These are phyloP conservation scores for Diploptera punctata DNA, from an alignment of 2,888 invertebrate genomes.

Conservation along the genomic window DNA sequence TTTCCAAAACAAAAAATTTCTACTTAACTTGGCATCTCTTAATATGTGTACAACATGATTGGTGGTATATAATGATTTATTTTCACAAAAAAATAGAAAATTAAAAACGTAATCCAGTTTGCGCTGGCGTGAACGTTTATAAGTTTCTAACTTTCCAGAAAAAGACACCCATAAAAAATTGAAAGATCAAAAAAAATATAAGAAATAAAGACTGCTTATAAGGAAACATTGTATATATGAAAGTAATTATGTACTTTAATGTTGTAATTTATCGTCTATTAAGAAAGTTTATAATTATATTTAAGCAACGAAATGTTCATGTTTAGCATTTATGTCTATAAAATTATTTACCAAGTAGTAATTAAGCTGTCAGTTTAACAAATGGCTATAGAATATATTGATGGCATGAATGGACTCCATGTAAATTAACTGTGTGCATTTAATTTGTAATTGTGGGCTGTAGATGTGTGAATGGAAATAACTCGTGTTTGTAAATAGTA, in stretches of 20 bases:
- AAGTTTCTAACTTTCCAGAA: not conserved
- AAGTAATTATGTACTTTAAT: slow-evolving; percentile 13
- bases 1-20: too few species aligned
- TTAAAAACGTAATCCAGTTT: slow-evolving; percentile 10
- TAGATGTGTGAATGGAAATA: not conserved
- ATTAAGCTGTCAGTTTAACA: not conserved
- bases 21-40: too few species aligned
- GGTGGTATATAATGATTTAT: too few species aligned
- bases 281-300: not conserved
- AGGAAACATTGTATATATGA: slow-evolving; percentile 20
- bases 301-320: slow-evolving; percentile 23
- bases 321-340: slow-evolving; percentile 22
- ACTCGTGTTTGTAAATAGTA: slow-evolving; percentile 15
- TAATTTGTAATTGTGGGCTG: not conserved
- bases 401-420: not conserved
- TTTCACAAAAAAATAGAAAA: not conserved
- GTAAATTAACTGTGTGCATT: not conserved
- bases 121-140: slow-evolving; percentile 11
- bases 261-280: slow-evolving; percentile 27
- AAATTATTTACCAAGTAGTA: slow-evolving; percentile 8
- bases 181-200: not conserved
- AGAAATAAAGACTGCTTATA: slow-evolving; percentile 27
- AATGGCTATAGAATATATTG: not conserved
- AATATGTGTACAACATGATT: too few species aligned
- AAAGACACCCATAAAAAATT: not conserved